Percentiles rank a stretch among this genome's conserved stretches.
Evolutionary conservation across 1,140 invertebrate species (phyloP).

Genomic region (Globodera rostochiensis): DNA sequence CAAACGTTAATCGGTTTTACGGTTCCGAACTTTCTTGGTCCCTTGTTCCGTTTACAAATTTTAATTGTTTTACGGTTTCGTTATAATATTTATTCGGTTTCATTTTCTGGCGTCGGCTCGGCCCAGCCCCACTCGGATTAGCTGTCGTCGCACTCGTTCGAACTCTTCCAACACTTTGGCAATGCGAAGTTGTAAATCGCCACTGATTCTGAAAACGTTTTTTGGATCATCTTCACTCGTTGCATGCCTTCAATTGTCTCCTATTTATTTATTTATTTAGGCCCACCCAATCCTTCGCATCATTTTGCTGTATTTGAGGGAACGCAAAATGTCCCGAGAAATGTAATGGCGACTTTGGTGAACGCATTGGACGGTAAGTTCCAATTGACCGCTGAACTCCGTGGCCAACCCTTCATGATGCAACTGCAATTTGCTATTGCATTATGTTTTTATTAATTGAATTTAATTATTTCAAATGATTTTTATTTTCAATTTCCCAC

Average conservation of each 20-base stretch:
- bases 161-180: slow-evolving; percentile 30
- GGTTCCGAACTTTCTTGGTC: too few species aligned
- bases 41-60: too few species aligned
- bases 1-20: too few species aligned
- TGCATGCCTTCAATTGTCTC: background rate
- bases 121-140: background rate
- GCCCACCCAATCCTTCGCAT: slow-evolving; percentile 3
- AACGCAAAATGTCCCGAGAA: slow-evolving; percentile 1
- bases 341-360: slow-evolving; percentile 18
- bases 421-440: background rate
- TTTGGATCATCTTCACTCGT: background rate
- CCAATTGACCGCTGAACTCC: background rate
- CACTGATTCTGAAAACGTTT: slow-evolving; percentile 2
- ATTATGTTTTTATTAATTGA: too few species aligned
- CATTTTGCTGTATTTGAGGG: slow-evolving; percentile 25
- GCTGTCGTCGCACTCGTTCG: slow-evolving; percentile 8
- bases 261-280: background rate
- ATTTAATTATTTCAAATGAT: too few species aligned
- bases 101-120: background rate
- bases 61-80: too few species aligned
- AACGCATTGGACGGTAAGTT: slow-evolving; percentile 6
- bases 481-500: background rate
- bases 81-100: too few species aligned
- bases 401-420: background rate
- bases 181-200: slow-evolving; percentile 13